A percentile compares a stretch with the other conserved stretches of the same genome.
Conservation (phyloP, 2,888 invertebrate species). For the Cheilosia vulpina region DNA sequence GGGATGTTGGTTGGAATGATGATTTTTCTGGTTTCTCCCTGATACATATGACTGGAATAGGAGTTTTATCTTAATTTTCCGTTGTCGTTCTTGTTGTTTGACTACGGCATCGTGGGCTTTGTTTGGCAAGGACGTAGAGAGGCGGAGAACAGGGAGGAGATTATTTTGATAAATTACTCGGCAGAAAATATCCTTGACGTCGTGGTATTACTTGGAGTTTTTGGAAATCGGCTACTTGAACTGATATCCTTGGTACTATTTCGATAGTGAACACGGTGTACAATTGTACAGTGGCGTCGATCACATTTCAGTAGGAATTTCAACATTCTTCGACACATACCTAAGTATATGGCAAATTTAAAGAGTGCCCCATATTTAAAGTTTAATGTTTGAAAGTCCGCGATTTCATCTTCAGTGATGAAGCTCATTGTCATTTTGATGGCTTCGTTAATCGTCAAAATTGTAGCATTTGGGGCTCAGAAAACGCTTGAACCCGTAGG, state of each 20-base stretch:
- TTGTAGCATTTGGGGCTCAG: too few species aligned
- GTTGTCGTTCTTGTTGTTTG: constrained; percentile 59
- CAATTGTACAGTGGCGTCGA: constrained; percentile 14
- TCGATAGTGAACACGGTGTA: not conserved
- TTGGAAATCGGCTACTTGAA: constrained; percentile 13
- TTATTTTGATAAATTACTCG: constrained; percentile 74
- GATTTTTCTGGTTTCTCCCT: constrained; percentile 67
- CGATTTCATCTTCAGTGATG: too few species aligned
- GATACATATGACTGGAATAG: constrained; percentile 46
- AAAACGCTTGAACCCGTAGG: too few species aligned
- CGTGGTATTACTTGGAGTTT: constrained; percentile 56
- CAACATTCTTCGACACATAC: too few species aligned
- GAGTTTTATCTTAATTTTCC: constrained; percentile 70
- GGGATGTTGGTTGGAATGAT: constrained; percentile 52
- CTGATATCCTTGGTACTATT: constrained; percentile 16
- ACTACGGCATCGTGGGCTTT: constrained; percentile 41
- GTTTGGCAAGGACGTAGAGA: constrained; percentile 43
- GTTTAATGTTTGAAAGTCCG: too few species aligned
- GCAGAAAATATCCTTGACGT: constrained; percentile 60
- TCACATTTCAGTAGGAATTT: too few species aligned
- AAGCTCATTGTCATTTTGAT: too few species aligned
- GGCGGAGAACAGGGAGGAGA: constrained; percentile 46
- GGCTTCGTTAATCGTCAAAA: too few species aligned
- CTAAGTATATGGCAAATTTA: too few species aligned
- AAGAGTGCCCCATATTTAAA: too few species aligned